Evolutionary conservation across 2,113 vertebrate species (phyloP).

Genomic region (Passer domesticus): DNA sequence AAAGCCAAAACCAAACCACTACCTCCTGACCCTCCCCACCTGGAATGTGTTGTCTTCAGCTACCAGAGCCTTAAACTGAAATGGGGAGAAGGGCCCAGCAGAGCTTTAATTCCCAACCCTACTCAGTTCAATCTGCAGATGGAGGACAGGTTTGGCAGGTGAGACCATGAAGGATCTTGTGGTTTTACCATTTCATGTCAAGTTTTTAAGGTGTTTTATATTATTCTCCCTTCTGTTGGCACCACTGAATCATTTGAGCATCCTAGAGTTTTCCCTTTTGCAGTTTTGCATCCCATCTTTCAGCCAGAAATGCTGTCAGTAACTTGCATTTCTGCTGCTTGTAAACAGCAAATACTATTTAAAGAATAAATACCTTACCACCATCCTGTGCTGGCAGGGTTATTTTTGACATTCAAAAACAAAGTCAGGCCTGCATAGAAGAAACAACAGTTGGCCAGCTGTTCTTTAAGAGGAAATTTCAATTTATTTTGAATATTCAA

Average conservation of each 20-base stretch:
- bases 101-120: slow-evolving; percentile 70
- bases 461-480: neutral
- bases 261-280: neutral
- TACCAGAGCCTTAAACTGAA: slow-evolving; percentile 85
- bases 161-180: neutral
- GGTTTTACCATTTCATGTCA: neutral
- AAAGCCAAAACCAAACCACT: slow-evolving; percentile 80
- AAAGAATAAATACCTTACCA: neutral
- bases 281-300: neutral
- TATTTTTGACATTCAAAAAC: neutral
- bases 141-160: slow-evolving; percentile 79
- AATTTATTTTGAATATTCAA: accelerated
- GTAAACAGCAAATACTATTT: neutral
- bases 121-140: slow-evolving; percentile 81
- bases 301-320: neutral
- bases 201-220: neutral
- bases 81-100: slow-evolving; percentile 79
- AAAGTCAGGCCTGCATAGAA: neutral
- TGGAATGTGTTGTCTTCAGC: slow-evolving; percentile 78
- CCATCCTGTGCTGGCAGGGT: neutral
- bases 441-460: neutral
- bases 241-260: neutral
- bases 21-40: slow-evolving; percentile 79
- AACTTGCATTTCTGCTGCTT: neutral
- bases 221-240: neutral